A percentile compares a stretch with the other conserved stretches of the same genome.
Conservation (phyloP, 1,140 invertebrate species). For the Doryteuthis pealeii region DNA sequence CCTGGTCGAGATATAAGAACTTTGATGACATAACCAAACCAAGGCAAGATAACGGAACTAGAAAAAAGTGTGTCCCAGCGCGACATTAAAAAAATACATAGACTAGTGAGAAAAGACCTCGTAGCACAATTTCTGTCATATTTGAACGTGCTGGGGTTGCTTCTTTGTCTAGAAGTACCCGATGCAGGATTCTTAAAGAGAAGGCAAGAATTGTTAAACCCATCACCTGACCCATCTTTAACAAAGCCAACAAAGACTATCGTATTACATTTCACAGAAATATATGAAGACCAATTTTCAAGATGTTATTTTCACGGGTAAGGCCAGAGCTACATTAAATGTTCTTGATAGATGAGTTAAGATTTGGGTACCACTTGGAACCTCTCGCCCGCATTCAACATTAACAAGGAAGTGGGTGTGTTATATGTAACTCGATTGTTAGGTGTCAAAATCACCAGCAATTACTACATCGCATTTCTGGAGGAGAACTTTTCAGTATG, state of each 20-base stretch:
- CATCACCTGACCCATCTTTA: not conserved
- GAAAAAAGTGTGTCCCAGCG: not conserved
- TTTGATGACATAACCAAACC: not conserved
- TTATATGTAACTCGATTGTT: not conserved
- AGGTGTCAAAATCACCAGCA: not conserved
- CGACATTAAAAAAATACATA: not conserved
- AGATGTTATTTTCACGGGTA: not conserved
- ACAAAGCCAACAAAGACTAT: not conserved
- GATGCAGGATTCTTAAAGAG: not conserved
- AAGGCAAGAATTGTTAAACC: not conserved
- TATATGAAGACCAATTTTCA: not conserved
- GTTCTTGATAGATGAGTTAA: not conserved
- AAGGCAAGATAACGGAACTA: not conserved
- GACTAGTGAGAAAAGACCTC: not conserved
- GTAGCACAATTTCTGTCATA: not conserved
- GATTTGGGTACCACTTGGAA: no score
- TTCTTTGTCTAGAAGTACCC: not conserved
- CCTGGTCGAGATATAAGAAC: not conserved
- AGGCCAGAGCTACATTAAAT: not conserved
- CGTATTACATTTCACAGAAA: not conserved
- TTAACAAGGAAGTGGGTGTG: not conserved
- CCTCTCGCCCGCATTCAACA: not conserved
- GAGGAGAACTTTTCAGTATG: not conserved
- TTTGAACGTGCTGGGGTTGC: not conserved
- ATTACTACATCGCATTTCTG: not conserved